Evolutionary conservation across 2,888 invertebrate genomes (phyloP).

Genomic region (Tromatobia lineatoria): DNA sequence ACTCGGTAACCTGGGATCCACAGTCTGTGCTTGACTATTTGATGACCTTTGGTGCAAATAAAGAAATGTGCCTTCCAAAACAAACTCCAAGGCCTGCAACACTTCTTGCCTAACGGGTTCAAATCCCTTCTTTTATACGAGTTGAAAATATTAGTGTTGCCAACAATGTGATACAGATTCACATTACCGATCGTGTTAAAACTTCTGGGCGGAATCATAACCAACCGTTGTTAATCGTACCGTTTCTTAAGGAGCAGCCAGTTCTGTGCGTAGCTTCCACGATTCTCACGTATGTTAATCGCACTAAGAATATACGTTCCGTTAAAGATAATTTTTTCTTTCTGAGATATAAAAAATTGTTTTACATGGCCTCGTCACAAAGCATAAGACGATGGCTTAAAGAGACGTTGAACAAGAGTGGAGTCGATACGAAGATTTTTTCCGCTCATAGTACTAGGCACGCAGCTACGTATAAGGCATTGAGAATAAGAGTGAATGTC

Average conservation of each 20-base stretch:
- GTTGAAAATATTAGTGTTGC: conserved; percentile 50
- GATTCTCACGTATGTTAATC: neutral
- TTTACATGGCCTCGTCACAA: no score
- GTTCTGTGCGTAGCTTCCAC: conserved; percentile 7
- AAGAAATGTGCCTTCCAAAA: conserved; percentile 46
- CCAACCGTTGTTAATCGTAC: neutral
- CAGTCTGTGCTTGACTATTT: conserved; percentile 61
- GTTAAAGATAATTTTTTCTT: conserved; percentile 3
- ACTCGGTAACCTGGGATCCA: conserved; percentile 69
- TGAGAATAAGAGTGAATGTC: no score
- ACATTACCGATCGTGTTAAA: conserved; percentile 15
- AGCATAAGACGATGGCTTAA: no score
- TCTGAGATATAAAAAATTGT: no score
- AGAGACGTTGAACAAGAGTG: no score
- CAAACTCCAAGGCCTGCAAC: conserved; percentile 55
- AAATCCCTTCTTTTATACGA: conserved; percentile 57
- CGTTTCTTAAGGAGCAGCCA: neutral
- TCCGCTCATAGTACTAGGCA: no score
- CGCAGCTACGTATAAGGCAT: no score
- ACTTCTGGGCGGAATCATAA: conserved; percentile 2
- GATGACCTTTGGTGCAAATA: conserved; percentile 31
- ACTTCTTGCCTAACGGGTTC: conserved; percentile 65
- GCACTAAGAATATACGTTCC: neutral
- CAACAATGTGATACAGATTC: conserved; percentile 7
- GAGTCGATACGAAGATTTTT: no score